phyloP scores from a whole-genome alignment of 2,888 invertebrate genomes.

The Bombylius major region DNA sequence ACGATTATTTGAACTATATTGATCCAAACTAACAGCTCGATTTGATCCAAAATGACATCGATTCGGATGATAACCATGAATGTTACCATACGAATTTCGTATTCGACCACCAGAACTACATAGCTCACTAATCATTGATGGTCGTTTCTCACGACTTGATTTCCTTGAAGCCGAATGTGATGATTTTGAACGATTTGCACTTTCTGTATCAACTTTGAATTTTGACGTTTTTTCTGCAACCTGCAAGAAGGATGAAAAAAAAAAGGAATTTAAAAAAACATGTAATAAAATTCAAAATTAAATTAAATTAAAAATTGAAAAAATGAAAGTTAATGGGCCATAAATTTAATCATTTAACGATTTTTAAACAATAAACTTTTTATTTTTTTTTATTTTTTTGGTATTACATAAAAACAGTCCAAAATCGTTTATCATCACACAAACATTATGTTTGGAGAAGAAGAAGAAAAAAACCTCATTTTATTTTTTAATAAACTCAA shows the following conservation, averaged over 20 bases:
- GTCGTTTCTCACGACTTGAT: conserved; percentile 49
- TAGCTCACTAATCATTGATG: conserved; percentile 37
- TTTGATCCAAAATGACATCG: conserved; percentile 36
- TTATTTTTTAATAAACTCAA: too few species aligned
- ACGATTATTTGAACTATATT: conserved; percentile 35
- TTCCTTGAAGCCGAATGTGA: conserved; percentile 52
- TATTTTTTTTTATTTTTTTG: too few species aligned
- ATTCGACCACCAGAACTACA: conserved; percentile 35
- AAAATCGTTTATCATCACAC: too few species aligned
- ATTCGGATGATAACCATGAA: conserved; percentile 33
- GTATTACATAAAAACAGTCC: too few species aligned
- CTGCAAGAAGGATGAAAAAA: conserved; percentile 18
- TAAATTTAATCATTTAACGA: too few species aligned
- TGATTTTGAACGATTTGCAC: conserved; percentile 45
- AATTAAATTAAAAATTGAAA: background rate
- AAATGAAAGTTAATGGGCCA: too few species aligned
- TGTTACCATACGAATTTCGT: conserved; percentile 37
- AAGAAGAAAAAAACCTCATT: too few species aligned
- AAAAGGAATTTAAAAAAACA: background rate
- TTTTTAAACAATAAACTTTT: too few species aligned
- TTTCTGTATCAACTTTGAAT: conserved; percentile 62
- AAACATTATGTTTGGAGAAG: too few species aligned
- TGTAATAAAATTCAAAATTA: background rate
- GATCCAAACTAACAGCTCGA: conserved; percentile 36
- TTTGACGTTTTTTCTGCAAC: conserved; percentile 58